Percentiles rank a stretch among this genome's conserved stretches.
phyloP scores from a whole-genome alignment of 2,888 invertebrate species.

The Oscheius onirici region DNA sequence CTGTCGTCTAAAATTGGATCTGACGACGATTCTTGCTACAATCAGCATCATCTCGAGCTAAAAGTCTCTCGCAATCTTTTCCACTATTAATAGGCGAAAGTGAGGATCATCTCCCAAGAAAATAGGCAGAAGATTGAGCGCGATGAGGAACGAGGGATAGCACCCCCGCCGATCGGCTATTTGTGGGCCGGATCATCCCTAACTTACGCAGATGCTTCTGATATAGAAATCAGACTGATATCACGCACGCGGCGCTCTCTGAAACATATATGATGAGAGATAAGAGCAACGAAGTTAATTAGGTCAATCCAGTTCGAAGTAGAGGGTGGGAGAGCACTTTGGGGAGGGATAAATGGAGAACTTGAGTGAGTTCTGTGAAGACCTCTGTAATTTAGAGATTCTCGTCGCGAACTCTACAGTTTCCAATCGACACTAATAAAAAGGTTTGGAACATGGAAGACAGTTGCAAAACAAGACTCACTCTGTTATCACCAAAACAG shows the following conservation, averaged over 20 bases:
- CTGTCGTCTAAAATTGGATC: no score
- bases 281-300: neutral
- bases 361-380: no score
- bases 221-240: slow-evolving; percentile 26
- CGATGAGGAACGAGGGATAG: slow-evolving; percentile 21
- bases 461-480: neutral
- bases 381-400: no score
- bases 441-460: neutral
- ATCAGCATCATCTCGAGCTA: neutral
- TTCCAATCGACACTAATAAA: no score
- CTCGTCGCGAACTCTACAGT: no score
- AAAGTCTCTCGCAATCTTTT: neutral
- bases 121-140: slow-evolving; percentile 2
- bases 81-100: neutral
- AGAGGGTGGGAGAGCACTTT: neutral
- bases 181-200: slow-evolving; percentile 24
- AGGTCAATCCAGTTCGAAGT: neutral
- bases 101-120: neutral
- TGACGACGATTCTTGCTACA: no score
- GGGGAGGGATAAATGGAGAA: neutral
- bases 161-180: slow-evolving; percentile 30
- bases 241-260: slow-evolving; percentile 8
- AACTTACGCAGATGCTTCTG: slow-evolving; percentile 27
- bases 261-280: neutral
- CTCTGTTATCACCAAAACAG: neutral